Conservation (phyloP, 2,888 invertebrate genomes). For the Apodemia mormo region DNA sequence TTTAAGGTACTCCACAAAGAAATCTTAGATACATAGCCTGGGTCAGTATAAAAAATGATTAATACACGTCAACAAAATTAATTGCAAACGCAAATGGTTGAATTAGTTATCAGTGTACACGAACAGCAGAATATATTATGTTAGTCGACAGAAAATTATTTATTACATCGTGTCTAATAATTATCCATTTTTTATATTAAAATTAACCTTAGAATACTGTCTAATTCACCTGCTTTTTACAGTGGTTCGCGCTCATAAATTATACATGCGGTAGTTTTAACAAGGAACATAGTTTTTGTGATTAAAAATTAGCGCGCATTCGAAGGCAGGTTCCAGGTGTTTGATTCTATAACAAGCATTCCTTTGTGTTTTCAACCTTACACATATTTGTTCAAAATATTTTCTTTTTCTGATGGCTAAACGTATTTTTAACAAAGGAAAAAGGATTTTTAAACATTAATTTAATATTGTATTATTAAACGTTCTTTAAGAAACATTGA, state of each 20-base stretch:
- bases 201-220: background rate
- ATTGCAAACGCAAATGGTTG: background rate
- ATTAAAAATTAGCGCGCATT: constrained; percentile 11
- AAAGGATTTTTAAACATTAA: too few species aligned
- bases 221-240: constrained; percentile 16
- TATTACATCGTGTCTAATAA: constrained; percentile 10
- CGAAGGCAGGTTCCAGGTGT: constrained; percentile 2
- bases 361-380: background rate
- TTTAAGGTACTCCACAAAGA: background rate
- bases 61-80: background rate
- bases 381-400: background rate
- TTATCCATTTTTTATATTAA: background rate
- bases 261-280: constrained; percentile 4
- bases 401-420: too few species aligned
- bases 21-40: background rate
- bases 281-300: constrained; percentile 12
- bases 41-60: background rate
- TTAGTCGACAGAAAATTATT: constrained; percentile 3
- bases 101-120: background rate
- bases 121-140: background rate
- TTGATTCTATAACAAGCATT: background rate
- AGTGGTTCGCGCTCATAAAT: background rate
- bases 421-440: too few species aligned
- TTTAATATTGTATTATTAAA: too few species aligned
- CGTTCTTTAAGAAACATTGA: too few species aligned